Percentiles rank a stretch among this genome's conserved stretches.
These are phyloP conservation scores for Cladopsammia gracilis DNA, from an alignment of 64 coral and sea anemone genomes.

Conservation along the genomic window DNA sequence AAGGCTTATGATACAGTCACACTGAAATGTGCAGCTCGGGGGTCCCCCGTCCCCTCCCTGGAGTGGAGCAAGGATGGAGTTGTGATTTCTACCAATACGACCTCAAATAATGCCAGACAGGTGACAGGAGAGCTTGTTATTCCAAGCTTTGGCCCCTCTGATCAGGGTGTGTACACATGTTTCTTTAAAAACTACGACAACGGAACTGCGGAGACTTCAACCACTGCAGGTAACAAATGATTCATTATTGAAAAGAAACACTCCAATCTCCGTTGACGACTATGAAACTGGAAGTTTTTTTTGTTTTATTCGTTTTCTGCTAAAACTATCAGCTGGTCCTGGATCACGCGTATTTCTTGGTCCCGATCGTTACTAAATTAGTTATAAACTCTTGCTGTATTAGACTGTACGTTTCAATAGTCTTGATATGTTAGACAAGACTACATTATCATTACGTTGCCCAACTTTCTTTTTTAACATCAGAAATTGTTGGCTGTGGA, in stretches of 20 bases:
- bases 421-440: too few species aligned
- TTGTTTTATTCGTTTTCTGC: too few species aligned
- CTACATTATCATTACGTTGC: neutral
- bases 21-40: slow-evolving; percentile 27
- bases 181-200: slow-evolving; percentile 70
- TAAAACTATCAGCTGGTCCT: too few species aligned
- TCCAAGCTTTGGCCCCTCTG: slow-evolving; percentile 25
- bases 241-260: too few species aligned
- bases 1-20: neutral
- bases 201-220: slow-evolving; percentile 49
- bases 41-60: slow-evolving; percentile 38
- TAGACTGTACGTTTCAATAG: neutral
- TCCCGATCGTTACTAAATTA: too few species aligned
- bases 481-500: slow-evolving; percentile 59
- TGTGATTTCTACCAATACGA: slow-evolving; percentile 35
- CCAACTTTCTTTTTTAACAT: neutral
- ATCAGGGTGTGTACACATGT: slow-evolving; percentile 74
- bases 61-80: slow-evolving; percentile 66
- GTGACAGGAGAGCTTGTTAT: slow-evolving; percentile 42
- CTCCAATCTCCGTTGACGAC: too few species aligned
- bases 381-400: too few species aligned
- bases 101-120: neutral
- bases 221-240: slow-evolving; percentile 4
- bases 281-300: too few species aligned
- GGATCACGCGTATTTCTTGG: too few species aligned